These are phyloP conservation scores for Pemphredon lugubris DNA, from an alignment of 2,888 invertebrate species.

Conservation along the genomic window DNA sequence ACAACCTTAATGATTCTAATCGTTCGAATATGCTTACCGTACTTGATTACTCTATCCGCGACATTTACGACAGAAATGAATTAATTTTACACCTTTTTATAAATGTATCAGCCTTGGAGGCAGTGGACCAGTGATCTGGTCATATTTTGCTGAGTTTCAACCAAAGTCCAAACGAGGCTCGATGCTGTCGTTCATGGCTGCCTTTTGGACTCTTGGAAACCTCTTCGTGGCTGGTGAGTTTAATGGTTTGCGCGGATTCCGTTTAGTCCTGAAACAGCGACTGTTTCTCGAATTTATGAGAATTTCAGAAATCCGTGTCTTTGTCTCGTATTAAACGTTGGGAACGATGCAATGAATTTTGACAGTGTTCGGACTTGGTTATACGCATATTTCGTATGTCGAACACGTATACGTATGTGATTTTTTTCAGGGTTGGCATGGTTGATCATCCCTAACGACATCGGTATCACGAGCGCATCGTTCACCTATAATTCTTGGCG, in stretches of 20 bases:
- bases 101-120: conserved; percentile 88
- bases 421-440: conserved; percentile 83
- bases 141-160: conserved; percentile 97
- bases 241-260: too few species aligned
- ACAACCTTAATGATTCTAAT: too few species aligned
- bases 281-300: not conserved
- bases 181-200: conserved; percentile 96
- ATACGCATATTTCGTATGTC: too few species aligned
- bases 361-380: too few species aligned
- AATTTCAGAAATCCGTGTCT: not conserved
- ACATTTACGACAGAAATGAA: not conserved
- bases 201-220: conserved; percentile 97
- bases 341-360: too few species aligned
- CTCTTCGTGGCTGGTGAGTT: conserved; percentile 91
- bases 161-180: conserved; percentile 94
- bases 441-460: conserved; percentile 83
- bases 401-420: too few species aligned
- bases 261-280: too few species aligned
- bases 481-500: conserved; percentile 96
- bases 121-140: conserved; percentile 96
- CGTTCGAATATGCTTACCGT: too few species aligned
- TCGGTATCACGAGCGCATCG: conserved; percentile 86
- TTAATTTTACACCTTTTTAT: not conserved
- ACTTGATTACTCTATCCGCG: too few species aligned
- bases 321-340: not conserved